Conservation (phyloP, 2,113 vertebrate genomes). For the Gasterosteus aculeatus region DNA sequence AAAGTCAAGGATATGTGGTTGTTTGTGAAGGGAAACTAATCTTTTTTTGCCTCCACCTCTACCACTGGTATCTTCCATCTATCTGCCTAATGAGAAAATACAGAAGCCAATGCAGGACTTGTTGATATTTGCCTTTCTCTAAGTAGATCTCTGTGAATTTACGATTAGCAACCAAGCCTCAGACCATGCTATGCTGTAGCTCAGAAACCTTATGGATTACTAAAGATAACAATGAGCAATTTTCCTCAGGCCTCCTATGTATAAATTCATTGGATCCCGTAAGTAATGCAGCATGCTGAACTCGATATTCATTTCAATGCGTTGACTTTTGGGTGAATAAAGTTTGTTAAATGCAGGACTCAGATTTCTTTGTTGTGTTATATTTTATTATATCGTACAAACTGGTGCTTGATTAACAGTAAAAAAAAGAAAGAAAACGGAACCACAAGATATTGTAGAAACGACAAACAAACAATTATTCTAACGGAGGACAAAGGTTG, state of each 20-base stretch:
- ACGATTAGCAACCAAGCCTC: conserved; percentile 69
- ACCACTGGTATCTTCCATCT: conserved; percentile 80
- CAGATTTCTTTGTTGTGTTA: conserved; percentile 6
- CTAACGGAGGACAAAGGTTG: conserved; percentile 57
- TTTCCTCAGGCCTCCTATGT: conserved; percentile 34
- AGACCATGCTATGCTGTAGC: conserved; percentile 56
- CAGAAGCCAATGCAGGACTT: conserved; percentile 77
- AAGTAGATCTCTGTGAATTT: conserved; percentile 76
- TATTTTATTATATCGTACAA: conserved; percentile 9
- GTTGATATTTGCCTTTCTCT: conserved; percentile 81
- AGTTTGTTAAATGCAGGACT: background rate
- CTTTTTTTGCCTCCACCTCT: conserved; percentile 76
- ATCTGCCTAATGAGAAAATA: conserved; percentile 83
- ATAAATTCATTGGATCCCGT: background rate
- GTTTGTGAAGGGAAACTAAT: conserved; percentile 84
- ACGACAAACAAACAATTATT: conserved; percentile 51
- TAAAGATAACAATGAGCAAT: conserved; percentile 65
- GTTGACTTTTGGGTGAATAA: conserved; percentile 8
- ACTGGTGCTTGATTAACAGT: conserved; percentile 1
- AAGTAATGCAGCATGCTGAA: conserved; percentile 23
- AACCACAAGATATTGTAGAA: background rate
- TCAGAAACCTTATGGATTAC: conserved; percentile 70
- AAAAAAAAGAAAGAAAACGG: conserved; percentile 5
- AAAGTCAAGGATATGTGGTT: conserved; percentile 85
- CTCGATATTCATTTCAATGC: background rate